These are phyloP conservation scores for Aurelia coerulea DNA, from an alignment of 30 jellyfish, hydroid and myxozoan genomes.

Conservation along the genomic window DNA sequence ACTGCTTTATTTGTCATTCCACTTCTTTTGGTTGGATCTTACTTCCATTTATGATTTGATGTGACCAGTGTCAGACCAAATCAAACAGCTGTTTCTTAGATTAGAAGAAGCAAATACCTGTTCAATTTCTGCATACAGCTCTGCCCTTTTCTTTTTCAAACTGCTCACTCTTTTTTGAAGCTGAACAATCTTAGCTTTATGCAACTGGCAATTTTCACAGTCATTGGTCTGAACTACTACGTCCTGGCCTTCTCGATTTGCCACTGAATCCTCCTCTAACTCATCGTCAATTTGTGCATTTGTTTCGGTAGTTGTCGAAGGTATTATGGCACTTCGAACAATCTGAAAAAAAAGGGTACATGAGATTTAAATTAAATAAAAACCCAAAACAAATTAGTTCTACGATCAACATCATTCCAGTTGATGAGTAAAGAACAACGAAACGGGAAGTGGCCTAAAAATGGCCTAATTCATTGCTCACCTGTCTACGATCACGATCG, in stretches of 20 bases:
- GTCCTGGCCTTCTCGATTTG: background rate
- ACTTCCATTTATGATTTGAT: background rate
- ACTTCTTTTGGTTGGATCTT: too few relatives aligned
- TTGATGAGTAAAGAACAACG: background rate
- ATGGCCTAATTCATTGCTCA: constrained; percentile 11
- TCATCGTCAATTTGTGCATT: constrained; percentile 9
- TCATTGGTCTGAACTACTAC: background rate
- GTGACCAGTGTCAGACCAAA: constrained; percentile 15
- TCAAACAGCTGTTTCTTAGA: background rate
- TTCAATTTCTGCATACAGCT: constrained; percentile 30
- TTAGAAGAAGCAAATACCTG: constrained; percentile 22
- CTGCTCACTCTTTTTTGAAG: constrained; percentile 23
- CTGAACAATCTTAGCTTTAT: constrained; percentile 7
- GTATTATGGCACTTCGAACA: constrained; percentile 25
- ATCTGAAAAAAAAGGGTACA: constrained; percentile 5
- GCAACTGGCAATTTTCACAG: constrained; percentile 13
- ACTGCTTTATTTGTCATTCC: too few relatives aligned
- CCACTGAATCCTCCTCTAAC: background rate
- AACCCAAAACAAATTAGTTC: background rate
- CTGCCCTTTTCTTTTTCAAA: constrained; percentile 11
- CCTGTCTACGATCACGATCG: constrained; percentile 17
- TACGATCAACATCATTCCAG: too few relatives aligned
- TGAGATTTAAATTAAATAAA: background rate
- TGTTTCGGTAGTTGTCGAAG: constrained; percentile 1
- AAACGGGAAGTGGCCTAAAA: constrained; percentile 4